Evolutionary conservation across 1,140 invertebrate species (phyloP).

Genomic region (Oncopeltus fasciatus): DNA sequence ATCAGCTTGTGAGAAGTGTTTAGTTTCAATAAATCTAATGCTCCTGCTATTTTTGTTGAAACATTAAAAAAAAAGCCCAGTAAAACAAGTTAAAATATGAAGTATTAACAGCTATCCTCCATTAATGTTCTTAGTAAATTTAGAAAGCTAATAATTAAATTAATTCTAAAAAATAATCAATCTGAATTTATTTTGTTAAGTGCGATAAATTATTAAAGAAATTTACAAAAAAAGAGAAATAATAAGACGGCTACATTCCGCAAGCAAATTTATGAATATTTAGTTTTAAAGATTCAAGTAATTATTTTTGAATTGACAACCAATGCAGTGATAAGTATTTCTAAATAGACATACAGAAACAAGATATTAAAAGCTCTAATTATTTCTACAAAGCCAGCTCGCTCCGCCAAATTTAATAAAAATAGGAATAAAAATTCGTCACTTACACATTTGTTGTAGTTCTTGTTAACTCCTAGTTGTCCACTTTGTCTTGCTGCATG

Average conservation of each 20-base stretch:
- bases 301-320: background rate
- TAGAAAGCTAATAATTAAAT: no score
- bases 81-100: no score
- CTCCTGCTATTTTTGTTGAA: no score
- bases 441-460: constrained; percentile 2
- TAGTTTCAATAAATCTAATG: no score
- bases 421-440: background rate
- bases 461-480: background rate
- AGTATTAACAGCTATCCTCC: no score
- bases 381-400: constrained; percentile 4
- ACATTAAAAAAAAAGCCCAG: no score
- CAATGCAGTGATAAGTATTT: background rate
- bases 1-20: no score
- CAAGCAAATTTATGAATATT: background rate
- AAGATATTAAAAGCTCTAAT: constrained; percentile 4
- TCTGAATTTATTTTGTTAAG: no score
- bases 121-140: no score
- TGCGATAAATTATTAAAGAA: no score
- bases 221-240: no score
- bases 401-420: constrained; percentile 7
- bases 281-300: background rate
- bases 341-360: background rate
- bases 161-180: no score
- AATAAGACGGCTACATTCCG: background rate
- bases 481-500: background rate